Conservation (phyloP, 2,113 vertebrate species). For the Muntiacus muntjak region DNA sequence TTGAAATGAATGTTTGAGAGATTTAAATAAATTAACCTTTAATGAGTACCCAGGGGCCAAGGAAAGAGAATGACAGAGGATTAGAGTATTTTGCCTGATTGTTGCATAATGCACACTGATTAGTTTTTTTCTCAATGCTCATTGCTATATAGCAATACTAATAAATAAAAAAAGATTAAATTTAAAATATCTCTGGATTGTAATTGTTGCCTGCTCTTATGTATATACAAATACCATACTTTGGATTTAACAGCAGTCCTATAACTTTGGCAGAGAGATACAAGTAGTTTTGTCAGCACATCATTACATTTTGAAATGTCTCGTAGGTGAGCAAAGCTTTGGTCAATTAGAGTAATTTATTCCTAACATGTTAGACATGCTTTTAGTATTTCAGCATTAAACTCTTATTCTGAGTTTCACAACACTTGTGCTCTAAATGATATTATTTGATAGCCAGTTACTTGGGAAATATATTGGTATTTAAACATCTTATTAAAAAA, state of each 20-base stretch:
- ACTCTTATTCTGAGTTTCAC: conserved; percentile 25
- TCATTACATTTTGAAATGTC: conserved; percentile 41
- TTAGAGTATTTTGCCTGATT: conserved; percentile 73
- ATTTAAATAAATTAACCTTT: conserved; percentile 78
- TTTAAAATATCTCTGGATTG: conserved; percentile 64
- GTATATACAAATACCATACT: conserved; percentile 45
- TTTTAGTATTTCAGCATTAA: conserved; percentile 43
- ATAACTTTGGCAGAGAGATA: conserved; percentile 36
- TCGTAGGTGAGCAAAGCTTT: conserved; percentile 40
- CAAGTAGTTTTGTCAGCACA: conserved; percentile 29
- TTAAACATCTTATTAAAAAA: conserved; percentile 39
- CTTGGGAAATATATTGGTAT: conserved; percentile 27
- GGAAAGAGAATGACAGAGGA: conserved; percentile 69
- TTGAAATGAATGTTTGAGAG: conserved; percentile 71
- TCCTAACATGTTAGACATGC: conserved; percentile 25
- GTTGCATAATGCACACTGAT: conserved; percentile 68
- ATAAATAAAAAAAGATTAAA: conserved; percentile 71
- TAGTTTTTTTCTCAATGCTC: conserved; percentile 60
- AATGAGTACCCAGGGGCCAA: conserved; percentile 72
- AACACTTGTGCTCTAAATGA: neutral
- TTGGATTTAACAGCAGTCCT: conserved; percentile 36
- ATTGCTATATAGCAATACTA: conserved; percentile 68
- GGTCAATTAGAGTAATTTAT: conserved; percentile 53
- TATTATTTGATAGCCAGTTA: conserved; percentile 29
- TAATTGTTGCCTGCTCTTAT: conserved; percentile 58